Evolutionary conservation across 2,888 invertebrate genomes (phyloP).

Genomic region (Harpalus rubripes): DNA sequence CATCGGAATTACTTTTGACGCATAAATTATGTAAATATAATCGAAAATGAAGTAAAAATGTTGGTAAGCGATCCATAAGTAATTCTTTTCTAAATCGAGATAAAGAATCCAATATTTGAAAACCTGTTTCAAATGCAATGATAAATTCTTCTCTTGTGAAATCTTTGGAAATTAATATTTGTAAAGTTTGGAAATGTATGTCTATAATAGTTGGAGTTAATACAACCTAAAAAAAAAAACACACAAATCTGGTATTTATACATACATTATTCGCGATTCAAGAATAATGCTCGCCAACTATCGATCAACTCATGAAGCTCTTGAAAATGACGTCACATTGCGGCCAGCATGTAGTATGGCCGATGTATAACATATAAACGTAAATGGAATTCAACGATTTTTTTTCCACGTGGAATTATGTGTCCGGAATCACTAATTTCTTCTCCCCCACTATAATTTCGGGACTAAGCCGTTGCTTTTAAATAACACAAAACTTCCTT

Average conservation of each 20-base stretch:
- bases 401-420: too few relatives aligned
- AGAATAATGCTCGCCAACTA: too few relatives aligned
- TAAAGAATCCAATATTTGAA: slow-evolving; percentile 73
- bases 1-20: slow-evolving; percentile 71
- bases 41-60: slow-evolving; percentile 75
- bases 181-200: slow-evolving; percentile 71
- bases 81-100: slow-evolving; percentile 73
- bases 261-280: too few relatives aligned
- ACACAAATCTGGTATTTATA: slow-evolving; percentile 18
- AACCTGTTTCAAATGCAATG: slow-evolving; percentile 70
- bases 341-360: too few relatives aligned
- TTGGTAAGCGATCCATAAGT: slow-evolving; percentile 74
- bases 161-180: slow-evolving; percentile 70
- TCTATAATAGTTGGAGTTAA: slow-evolving; percentile 73
- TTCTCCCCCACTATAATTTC: too few relatives aligned
- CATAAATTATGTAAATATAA: slow-evolving; percentile 73
- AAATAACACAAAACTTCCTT: too few relatives aligned
- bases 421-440: too few relatives aligned
- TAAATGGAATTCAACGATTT: too few relatives aligned
- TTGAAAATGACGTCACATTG: too few relatives aligned
- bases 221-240: slow-evolving; percentile 72
- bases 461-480: too few relatives aligned
- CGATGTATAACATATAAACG: too few relatives aligned
- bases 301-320: too few relatives aligned
- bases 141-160: slow-evolving; percentile 70